Evolutionary conservation across 2,888 invertebrate genomes (phyloP).

Genomic region (Leptothorax acervorum): DNA sequence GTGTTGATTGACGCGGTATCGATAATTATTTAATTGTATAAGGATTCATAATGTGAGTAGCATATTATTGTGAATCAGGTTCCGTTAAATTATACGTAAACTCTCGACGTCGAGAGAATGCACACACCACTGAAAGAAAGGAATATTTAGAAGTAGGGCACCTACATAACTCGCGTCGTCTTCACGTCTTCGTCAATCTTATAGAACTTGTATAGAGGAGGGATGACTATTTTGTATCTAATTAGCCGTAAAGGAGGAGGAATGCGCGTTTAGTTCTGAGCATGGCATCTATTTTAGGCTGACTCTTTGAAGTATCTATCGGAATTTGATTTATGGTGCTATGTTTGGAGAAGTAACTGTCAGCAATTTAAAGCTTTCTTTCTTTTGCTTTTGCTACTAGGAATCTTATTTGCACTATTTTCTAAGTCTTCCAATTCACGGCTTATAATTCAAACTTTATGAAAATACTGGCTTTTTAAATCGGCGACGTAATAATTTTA

Average conservation of each 20-base stretch:
- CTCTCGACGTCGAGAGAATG: conserved; percentile 3
- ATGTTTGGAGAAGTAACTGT: neutral
- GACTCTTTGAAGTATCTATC: neutral
- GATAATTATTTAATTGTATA: neutral
- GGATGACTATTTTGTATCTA: neutral
- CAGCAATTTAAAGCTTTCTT: neutral
- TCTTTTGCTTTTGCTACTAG: neutral
- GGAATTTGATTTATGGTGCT: neutral
- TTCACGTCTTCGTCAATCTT: neutral
- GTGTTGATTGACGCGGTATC: neutral
- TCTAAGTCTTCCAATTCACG: neutral
- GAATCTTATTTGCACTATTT: neutral
- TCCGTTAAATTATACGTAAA: conserved; percentile 39
- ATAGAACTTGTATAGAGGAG: neutral
- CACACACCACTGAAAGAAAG: conserved; percentile 13
- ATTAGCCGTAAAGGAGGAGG: conserved; percentile 21
- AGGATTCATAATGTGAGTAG: neutral
- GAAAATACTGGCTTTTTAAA: neutral
- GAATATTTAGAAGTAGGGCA: conserved; percentile 50
- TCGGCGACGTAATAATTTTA: neutral
- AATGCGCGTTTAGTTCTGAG: neutral
- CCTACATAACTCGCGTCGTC: conserved; percentile 41
- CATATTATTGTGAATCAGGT: neutral
- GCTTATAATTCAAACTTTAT: neutral
- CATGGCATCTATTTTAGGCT: neutral